A percentile compares a stretch with the other conserved stretches of the same genome.
phyloP scores from a whole-genome alignment of 2,888 invertebrate species.

The Malachius bipustulatus region DNA sequence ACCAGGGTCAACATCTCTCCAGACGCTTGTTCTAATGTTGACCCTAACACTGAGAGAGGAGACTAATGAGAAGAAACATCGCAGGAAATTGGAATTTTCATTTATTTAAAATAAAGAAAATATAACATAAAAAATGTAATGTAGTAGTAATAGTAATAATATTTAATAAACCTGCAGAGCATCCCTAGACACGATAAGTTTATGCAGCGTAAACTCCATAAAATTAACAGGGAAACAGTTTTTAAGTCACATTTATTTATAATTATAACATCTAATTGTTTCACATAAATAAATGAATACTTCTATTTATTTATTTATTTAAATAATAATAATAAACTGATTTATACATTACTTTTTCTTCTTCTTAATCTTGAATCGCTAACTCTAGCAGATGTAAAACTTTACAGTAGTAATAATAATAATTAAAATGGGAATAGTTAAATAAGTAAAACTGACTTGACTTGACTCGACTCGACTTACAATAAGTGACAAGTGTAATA shows the following conservation, averaged over 20 bases:
- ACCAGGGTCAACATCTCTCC: too few relatives aligned
- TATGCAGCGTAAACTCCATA: background rate
- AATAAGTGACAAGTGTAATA: too few relatives aligned
- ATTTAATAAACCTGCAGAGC: slow-evolving; percentile 13
- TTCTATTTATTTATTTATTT: slow-evolving; percentile 21
- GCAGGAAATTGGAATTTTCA: slow-evolving; percentile 12
- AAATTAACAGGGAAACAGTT: slow-evolving; percentile 22
- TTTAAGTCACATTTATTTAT: slow-evolving; percentile 37
- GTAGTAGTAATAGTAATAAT: slow-evolving; percentile 11
- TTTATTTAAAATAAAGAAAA: slow-evolving; percentile 23
- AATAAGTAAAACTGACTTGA: too few relatives aligned
- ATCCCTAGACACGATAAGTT: slow-evolving; percentile 20
- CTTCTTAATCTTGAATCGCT: slow-evolving; percentile 23
- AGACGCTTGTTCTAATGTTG: too few relatives aligned
- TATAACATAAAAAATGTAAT: slow-evolving; percentile 22
- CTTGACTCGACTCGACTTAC: too few relatives aligned
- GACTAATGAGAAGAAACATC: too few relatives aligned
- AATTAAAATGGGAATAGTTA: too few relatives aligned
- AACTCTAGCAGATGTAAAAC: slow-evolving; percentile 27
- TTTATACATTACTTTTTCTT: slow-evolving; percentile 15
- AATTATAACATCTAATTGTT: slow-evolving; percentile 37
- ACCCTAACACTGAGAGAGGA: too few relatives aligned
- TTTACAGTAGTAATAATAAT: too few relatives aligned
- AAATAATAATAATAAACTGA: slow-evolving; percentile 17
- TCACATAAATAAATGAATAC: slow-evolving; percentile 29